Evolutionary conservation across 2,113 vertebrate genomes (phyloP).

Genomic region (Rhinolophus sinicus): DNA sequence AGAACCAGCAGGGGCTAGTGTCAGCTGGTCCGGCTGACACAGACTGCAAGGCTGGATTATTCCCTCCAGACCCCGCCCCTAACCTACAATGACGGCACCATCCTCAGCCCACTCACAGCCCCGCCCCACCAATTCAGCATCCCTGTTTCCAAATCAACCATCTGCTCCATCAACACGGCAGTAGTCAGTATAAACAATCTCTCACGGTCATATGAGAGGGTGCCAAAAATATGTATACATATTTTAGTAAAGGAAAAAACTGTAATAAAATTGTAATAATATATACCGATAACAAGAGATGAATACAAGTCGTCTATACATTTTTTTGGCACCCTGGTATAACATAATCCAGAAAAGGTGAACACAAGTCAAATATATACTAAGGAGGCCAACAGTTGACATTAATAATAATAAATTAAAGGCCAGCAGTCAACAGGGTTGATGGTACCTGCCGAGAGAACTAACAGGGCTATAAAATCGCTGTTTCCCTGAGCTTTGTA

Average conservation of each 20-base stretch:
- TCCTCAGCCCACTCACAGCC: background rate
- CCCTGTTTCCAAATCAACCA: background rate
- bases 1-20: background rate
- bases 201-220: background rate
- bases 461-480: background rate
- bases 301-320: too few species aligned
- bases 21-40: background rate
- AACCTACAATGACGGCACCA: accelerated
- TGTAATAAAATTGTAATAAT: too few species aligned
- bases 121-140: background rate
- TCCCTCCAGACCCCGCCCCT: background rate
- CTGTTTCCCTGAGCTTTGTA: background rate
- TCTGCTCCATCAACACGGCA: accelerated
- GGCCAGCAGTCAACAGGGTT: background rate
- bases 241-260: too few species aligned
- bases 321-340: too few species aligned
- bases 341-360: background rate
- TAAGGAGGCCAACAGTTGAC: background rate
- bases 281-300: too few species aligned
- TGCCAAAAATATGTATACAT: too few species aligned
- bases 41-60: background rate
- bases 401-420: background rate
- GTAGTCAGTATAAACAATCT: background rate
- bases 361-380: background rate
- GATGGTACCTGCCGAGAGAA: background rate